Evolutionary conservation across 2,113 vertebrate species (phyloP).

Genomic region (Centropus bengalensis): DNA sequence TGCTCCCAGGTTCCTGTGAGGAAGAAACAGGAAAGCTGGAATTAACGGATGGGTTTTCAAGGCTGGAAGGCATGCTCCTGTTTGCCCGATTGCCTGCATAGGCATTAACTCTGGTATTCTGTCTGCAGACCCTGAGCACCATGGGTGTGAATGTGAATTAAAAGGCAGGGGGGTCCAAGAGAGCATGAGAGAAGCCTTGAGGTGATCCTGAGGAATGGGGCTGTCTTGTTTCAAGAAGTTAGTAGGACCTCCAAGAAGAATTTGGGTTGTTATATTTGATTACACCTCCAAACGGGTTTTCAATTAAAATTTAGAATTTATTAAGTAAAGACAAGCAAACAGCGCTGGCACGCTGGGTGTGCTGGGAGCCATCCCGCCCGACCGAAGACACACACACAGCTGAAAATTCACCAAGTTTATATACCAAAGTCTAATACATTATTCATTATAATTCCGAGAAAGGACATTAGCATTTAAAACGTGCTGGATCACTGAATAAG

Average conservation of each 20-base stretch:
- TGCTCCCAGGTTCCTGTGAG: rapidly evolving
- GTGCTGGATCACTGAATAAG: no score
- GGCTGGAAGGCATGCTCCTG: background rate
- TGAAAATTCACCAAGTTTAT: no score
- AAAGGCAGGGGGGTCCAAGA: background rate
- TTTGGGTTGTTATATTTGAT: no score
- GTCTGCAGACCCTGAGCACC: rapidly evolving
- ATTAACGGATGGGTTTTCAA: background rate
- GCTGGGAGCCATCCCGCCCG: no score
- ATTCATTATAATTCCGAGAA: no score
- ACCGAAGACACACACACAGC: no score
- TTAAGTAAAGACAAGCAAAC: no score
- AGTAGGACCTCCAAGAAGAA: background rate
- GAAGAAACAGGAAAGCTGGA: background rate
- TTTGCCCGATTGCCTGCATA: rapidly evolving
- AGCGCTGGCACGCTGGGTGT: no score
- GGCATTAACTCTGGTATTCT: background rate
- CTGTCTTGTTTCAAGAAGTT: background rate
- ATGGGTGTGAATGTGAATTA: background rate
- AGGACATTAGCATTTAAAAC: no score
- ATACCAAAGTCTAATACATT: no score
- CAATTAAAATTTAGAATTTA: no score
- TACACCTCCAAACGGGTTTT: no score
- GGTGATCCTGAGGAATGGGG: background rate
- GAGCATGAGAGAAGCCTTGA: rapidly evolving